phyloP scores from a whole-genome alignment of 2,113 vertebrate species.

The Eurystomus gularis region DNA sequence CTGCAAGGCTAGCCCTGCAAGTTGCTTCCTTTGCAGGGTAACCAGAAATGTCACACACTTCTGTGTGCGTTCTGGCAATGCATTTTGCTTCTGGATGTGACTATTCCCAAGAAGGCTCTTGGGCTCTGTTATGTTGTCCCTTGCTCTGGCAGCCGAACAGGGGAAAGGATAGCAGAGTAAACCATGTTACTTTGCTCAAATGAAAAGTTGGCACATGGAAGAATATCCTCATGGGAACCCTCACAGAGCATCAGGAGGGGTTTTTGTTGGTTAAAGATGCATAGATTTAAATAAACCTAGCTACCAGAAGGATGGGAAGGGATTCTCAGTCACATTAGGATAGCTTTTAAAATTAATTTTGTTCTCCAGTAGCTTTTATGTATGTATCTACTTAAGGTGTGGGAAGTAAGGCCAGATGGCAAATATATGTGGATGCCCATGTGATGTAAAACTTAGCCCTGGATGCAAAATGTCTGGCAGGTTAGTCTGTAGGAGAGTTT shows the following conservation, averaged over 20 bases:
- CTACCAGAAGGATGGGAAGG: not conserved
- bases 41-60: rapidly evolving
- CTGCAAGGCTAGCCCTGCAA: rapidly evolving
- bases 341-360: not conserved
- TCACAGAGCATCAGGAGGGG: not conserved
- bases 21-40: rapidly evolving
- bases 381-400: not conserved
- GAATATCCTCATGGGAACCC: not conserved
- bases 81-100: not conserved
- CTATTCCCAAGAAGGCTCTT: not conserved
- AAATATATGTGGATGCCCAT: not conserved
- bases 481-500: not conserved
- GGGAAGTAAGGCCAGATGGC: not conserved
- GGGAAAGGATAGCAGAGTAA: not conserved
- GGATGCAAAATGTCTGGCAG: not conserved
- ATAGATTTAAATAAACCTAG: not conserved
- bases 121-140: not conserved
- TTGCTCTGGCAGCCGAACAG: not conserved
- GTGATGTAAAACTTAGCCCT: not conserved
- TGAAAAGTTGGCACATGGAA: not conserved
- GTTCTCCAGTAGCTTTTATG: not conserved
- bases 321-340: not conserved
- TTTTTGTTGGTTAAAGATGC: not conserved
- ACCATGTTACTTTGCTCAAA: not conserved
- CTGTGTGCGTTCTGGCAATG: not conserved